Base-by-base conservation (phyloP, 2,888 invertebrate species). In the Malacosoma neustria region DNA sequence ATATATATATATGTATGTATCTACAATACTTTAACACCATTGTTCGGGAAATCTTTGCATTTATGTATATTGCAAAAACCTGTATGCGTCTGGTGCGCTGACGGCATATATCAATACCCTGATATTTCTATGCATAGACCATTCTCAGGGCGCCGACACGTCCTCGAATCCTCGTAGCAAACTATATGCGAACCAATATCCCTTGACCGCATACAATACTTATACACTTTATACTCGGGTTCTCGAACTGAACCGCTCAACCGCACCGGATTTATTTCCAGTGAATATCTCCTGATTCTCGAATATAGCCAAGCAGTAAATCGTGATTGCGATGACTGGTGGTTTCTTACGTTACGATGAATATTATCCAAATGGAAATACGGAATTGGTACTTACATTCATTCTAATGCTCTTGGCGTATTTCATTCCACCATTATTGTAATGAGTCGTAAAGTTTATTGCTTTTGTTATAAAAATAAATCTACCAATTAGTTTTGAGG, bases 381-480 rank as follows among this genome's bases (percentile, higher is more conserved):
- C 51, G 48, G 45, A 51, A 48, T 49, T 46, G 44, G 54, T 48
- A 56, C 56, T 62, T 59, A 58, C 58, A 64, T 64, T 64, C 61
- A 57, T 69, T 63, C 61, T 64, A 70, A 72, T 69, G 63, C 61
- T 58, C 53, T 60, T 50, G 43, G 49, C 57, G 61, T 69, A 69
- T 72, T 77, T 74, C 66, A 72, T 63, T 70, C 61, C 65, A 69
- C 60, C 63, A 64, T 67, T 72, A 73, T 72, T 70, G 70, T 77
- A 76, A 77, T 76, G 69, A 72, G 58, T 63, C 57, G 57, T 80
- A 72, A 79, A 67, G 49, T 74, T 77, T 77, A 81, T 70, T 61
- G 58, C 49, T 56, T 36, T 45, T 39, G 48, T 74, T 71, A 63
- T 77, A 74, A 76, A 75, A 64, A 57, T 48, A 54, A 64, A 67